These are phyloP conservation scores for Iguana delicatissima DNA, from an alignment of 2,797 vertebrate species.

Conservation along the genomic window DNA sequence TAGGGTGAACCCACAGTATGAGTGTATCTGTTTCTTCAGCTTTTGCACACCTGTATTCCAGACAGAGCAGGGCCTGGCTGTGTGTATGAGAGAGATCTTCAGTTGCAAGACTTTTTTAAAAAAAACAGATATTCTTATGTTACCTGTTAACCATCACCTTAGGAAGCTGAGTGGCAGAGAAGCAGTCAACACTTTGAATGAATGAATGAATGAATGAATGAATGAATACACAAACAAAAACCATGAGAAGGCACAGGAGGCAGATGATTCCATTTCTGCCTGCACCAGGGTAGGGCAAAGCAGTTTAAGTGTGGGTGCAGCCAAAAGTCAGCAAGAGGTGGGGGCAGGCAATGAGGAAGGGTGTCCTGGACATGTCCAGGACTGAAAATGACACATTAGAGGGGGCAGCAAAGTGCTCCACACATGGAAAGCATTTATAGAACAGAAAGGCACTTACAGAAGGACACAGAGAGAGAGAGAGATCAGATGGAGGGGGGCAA, in stretches of 20 bases:
- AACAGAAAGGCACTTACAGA: neutral
- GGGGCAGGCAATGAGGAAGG: neutral
- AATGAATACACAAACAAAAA: neutral
- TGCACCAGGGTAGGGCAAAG: neutral
- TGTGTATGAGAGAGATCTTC: too few species aligned
- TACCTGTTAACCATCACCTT: too few species aligned
- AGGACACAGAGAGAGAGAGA: too few species aligned
- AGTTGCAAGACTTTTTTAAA: too few species aligned
- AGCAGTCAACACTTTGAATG: too few species aligned
- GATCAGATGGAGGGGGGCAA: too few species aligned
- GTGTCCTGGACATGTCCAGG: neutral
- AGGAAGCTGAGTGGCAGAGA: neutral
- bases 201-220: too few species aligned
- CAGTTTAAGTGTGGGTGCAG: too few species aligned
- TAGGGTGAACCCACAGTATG: rapidly evolving
- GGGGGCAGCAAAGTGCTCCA: neutral
- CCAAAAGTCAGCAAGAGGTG: neutral
- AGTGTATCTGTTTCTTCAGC: neutral
- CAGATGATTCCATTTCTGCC: neutral
- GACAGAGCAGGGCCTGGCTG: neutral
- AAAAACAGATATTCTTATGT: too few species aligned
- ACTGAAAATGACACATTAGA: neutral
- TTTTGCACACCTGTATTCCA: too few species aligned
- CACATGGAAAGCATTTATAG: neutral
- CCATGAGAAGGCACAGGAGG: neutral